Evolutionary conservation across 2,797 vertebrate species (phyloP).

Genomic region (Salmo trutta): DNA sequence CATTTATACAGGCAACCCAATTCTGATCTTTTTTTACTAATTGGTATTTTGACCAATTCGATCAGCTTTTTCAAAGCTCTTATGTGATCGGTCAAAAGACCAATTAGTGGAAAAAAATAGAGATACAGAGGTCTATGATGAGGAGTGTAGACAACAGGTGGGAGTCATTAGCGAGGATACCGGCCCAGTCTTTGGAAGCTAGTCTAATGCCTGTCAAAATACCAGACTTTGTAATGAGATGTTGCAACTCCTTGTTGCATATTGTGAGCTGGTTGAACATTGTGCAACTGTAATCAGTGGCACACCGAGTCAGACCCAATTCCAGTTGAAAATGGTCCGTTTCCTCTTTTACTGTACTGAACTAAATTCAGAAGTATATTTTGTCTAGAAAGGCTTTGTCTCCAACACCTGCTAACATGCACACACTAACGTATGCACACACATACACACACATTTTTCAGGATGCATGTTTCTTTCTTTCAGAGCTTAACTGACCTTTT

Average conservation of each 20-base stretch:
- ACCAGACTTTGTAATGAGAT: not conserved
- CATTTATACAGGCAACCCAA: no score
- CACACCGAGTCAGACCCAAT: not conserved
- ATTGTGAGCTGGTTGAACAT: not conserved
- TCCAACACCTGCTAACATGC: not conserved
- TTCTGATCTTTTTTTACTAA: no score
- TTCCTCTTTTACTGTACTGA: not conserved
- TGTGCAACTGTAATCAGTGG: not conserved
- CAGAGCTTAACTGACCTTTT: not conserved
- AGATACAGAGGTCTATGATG: constrained; percentile 45
- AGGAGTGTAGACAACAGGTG: constrained; percentile 27
- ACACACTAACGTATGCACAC: not conserved
- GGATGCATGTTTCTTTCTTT: not conserved
- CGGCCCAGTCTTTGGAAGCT: not conserved
- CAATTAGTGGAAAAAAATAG: no score
- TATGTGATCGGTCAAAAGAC: no score
- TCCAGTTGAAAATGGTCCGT: not conserved
- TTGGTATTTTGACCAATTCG: no score
- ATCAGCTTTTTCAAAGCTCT: no score
- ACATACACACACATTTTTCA: constrained; percentile 1
- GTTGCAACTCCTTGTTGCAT: not conserved
- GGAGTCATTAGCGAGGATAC: constrained; percentile 18
- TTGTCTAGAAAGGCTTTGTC: not conserved
- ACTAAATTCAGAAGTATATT: not conserved
- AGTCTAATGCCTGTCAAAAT: not conserved